Percentiles rank a stretch among this genome's conserved stretches.
phyloP scores from a whole-genome alignment of 2,113 vertebrate species.

The Trichomycterus rosablanca region DNA sequence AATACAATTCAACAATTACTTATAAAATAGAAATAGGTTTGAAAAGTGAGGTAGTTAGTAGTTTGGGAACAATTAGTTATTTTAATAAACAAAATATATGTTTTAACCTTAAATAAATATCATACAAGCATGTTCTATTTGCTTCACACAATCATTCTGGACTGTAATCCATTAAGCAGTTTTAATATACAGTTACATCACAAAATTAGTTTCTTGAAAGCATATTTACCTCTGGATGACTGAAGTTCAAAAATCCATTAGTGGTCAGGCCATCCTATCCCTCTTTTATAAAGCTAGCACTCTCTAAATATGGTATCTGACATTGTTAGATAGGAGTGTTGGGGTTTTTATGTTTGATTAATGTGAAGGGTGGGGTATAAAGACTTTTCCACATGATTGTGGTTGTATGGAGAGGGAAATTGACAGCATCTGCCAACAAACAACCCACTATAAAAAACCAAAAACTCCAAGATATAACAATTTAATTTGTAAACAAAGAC shows the following conservation, averaged over 20 bases:
- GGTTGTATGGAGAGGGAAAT: background rate
- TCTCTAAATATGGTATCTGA: constrained; percentile 32
- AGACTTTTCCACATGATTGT: constrained; percentile 24
- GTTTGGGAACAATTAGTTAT: too few relatives aligned
- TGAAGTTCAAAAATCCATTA: constrained; percentile 14
- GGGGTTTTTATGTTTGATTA: constrained; percentile 24
- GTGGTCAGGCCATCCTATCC: constrained; percentile 1
- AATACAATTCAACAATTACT: background rate
- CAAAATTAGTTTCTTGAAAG: background rate
- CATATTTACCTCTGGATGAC: constrained; percentile 22
- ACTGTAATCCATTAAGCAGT: background rate
- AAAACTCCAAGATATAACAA: too few relatives aligned
- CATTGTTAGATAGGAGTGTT: constrained; percentile 22
- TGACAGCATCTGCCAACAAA: constrained; percentile 8
- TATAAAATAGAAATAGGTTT: background rate
- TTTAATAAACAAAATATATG: too few relatives aligned
- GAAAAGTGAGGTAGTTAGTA: too few relatives aligned
- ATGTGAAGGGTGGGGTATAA: constrained; percentile 26
- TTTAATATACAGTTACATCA: background rate
- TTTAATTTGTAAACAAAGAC: too few relatives aligned
- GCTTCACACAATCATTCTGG: background rate
- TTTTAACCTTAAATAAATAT: background rate
- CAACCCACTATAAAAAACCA: background rate
- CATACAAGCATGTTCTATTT: background rate
- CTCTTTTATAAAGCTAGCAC: constrained; percentile 32